Evolutionary conservation across 2,888 invertebrate genomes (phyloP).

Genomic region (Cephalotes varians): DNA sequence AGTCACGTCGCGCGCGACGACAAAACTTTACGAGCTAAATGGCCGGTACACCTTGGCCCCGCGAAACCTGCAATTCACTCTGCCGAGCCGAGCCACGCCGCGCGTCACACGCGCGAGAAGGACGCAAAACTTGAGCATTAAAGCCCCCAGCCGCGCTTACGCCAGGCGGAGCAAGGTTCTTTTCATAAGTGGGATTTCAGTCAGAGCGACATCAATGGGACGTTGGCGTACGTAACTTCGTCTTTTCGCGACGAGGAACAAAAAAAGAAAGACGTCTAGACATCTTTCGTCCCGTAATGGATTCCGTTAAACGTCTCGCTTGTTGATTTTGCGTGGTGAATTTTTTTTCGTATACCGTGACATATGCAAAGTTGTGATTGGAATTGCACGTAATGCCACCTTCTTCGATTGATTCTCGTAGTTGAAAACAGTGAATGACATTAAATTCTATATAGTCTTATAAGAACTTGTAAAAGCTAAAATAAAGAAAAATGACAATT

Average conservation of each 20-base stretch:
- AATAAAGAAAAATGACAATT: neutral
- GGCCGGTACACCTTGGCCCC: slow-evolving; percentile 76
- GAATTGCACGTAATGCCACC: neutral
- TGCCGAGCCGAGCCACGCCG: slow-evolving; percentile 47
- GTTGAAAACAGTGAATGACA: neutral
- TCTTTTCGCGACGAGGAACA: slow-evolving; percentile 59
- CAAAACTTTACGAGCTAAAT: slow-evolving; percentile 75
- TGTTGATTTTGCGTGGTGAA: slow-evolving; percentile 34
- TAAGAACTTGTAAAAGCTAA: neutral
- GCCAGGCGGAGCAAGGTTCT: slow-evolving; percentile 43
- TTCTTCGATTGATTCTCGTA: neutral
- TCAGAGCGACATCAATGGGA: slow-evolving; percentile 45
- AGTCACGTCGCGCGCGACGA: slow-evolving; percentile 70
- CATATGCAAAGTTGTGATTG: neutral
- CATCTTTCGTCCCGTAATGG: slow-evolving; percentile 38
- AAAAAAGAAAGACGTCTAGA: slow-evolving; percentile 56
- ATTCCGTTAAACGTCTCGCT: slow-evolving; percentile 51
- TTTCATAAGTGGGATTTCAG: slow-evolving; percentile 52
- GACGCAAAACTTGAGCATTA: slow-evolving; percentile 68
- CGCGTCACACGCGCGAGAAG: slow-evolving; percentile 63
- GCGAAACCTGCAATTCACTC: slow-evolving; percentile 57
- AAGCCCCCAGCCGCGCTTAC: slow-evolving; percentile 59
- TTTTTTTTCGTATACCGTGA: neutral
- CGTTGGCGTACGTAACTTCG: slow-evolving; percentile 54
- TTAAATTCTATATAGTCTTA: neutral